phyloP scores from a whole-genome alignment of 2,797 vertebrate species.

The Pelochelys cantorii region DNA sequence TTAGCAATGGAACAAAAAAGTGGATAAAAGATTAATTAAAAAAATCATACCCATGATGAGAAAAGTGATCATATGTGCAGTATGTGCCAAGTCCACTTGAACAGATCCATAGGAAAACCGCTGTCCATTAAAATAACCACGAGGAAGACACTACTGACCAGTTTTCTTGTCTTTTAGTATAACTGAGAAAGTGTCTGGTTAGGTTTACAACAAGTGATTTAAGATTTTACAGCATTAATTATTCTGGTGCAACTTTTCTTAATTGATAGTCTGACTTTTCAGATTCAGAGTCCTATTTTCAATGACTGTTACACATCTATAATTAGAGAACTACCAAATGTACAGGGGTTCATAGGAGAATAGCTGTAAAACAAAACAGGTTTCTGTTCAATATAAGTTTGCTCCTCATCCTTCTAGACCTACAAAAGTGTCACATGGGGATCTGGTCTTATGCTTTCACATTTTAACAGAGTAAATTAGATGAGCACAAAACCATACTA shows the following conservation, averaged over 20 bases:
- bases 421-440: rapidly evolving
- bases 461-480: background rate
- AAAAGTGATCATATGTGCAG: background rate
- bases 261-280: rapidly evolving
- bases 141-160: background rate
- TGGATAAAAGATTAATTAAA: too few species aligned
- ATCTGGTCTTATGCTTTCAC: rapidly evolving
- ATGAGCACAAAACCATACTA: background rate
- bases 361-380: rapidly evolving
- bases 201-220: background rate
- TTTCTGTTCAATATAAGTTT: rapidly evolving
- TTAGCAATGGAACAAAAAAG: slow-evolving; percentile 23
- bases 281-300: rapidly evolving
- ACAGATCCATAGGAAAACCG: background rate
- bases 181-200: background rate
- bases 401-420: background rate
- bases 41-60: background rate
- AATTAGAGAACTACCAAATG: background rate
- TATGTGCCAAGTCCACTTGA: background rate
- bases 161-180: background rate
- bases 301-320: background rate
- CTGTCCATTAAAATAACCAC: background rate
- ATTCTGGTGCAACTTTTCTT: rapidly evolving
- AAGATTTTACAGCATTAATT: background rate
- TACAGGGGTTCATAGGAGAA: background rate